Evolutionary conservation across 2,113 vertebrate species (phyloP), one percentile per base, ranked within the genome.

Genomic region (Pteropus alecto): DNA sequence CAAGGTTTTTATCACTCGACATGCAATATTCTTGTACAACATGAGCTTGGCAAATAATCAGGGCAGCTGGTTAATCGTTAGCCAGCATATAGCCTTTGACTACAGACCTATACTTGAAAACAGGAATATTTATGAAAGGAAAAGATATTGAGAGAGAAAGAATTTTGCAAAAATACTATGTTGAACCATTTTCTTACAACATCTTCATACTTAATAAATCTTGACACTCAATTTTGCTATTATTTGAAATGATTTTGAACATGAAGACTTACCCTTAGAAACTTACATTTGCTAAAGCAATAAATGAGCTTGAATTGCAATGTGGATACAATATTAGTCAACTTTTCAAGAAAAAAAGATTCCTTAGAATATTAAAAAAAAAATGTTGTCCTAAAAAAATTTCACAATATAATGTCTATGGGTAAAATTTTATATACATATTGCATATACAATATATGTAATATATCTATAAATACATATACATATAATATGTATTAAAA

Each of bases 31-130:
- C 74, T 58, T 93, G 87, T 93, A 93, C 51, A 97, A 93, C 95
- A 97, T 78, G 93, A 94, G 28, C 89, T 96, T n/a, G 22, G 48
- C 65, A 97, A 95, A 97, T 93, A 96, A 94, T 67, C 38, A 21
- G 77, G 30, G 41, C 33, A 96, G 9, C 41, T 81, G 26, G 86
- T 90, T 96, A 77, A 38, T n/a, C 19, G 60, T 93, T 97, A 98
- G 91, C 61, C 22, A 12, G n/a, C 24, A 88, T 46, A 43, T 43
- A 94, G 81, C 14, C 63, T 94, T 54, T 96, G 90, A 56, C 60
- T 92, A 87, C 9, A 60, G 41, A 81, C 13, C 46, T 97, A 83
- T 81, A 81, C 56, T 93, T 7, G 90, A 94, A 56, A 87, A 56
- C 15, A 96, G 51, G 51, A 16, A 41, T 46, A 87, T 56, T 89